These are phyloP conservation scores for Corythornis madagascariensis DNA, from an alignment of 2,113 vertebrate genomes.

Conservation along the genomic window DNA sequence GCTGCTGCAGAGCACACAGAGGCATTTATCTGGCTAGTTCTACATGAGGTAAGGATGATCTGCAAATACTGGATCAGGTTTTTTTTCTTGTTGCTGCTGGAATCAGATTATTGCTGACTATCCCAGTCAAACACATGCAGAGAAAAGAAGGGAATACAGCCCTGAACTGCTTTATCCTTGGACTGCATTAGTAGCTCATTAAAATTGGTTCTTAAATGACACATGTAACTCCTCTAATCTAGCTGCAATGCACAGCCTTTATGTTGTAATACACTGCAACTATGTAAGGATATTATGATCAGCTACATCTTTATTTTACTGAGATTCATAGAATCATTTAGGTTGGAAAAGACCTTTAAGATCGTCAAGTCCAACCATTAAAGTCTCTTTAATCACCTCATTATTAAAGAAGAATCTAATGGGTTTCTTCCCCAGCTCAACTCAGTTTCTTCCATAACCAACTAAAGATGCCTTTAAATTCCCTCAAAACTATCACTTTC, in stretches of 20 bases:
- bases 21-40: not conserved
- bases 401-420: not conserved
- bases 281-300: not conserved
- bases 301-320: not conserved
- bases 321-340: not conserved
- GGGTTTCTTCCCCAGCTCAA: not conserved
- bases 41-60: not conserved
- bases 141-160: not conserved
- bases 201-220: not conserved
- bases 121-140: not conserved
- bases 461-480: not conserved
- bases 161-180: not conserved
- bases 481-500: not conserved
- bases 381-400: not conserved
- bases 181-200: not conserved
- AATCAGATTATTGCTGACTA: not conserved
- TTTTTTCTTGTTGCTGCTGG: not conserved
- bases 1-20: not conserved
- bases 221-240: not conserved
- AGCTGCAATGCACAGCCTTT: not conserved
- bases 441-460: not conserved
- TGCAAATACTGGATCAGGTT: not conserved
- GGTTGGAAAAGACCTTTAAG: no score
- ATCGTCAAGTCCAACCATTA: no score
- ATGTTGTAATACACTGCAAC: not conserved